A percentile compares a stretch with the other conserved stretches of the same genome.
These are phyloP conservation scores for Caenorhabditis japonica DNA, from an alignment of 2,888 invertebrate genomes.

Conservation along the genomic window DNA sequence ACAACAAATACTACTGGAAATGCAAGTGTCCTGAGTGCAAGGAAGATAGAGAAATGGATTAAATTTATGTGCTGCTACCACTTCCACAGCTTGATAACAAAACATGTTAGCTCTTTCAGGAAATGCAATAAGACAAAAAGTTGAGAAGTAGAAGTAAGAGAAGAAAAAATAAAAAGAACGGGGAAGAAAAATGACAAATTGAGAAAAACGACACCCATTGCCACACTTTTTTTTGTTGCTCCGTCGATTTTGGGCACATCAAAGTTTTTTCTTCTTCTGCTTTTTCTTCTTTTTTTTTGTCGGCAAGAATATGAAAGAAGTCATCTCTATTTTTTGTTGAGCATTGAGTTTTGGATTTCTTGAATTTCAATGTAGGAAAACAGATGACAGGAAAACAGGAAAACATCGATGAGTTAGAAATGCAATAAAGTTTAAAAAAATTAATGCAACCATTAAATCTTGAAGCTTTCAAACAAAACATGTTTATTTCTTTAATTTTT, in stretches of 20 bases:
- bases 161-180: slow-evolving; percentile 17
- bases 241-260: slow-evolving; percentile 28
- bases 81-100: slow-evolving; percentile 31
- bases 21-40: slow-evolving; percentile 15
- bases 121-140: background rate
- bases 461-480: too few relatives aligned
- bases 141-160: background rate
- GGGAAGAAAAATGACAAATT: slow-evolving; percentile 37
- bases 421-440: too few relatives aligned
- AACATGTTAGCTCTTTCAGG: slow-evolving; percentile 7
- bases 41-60: slow-evolving; percentile 15
- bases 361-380: too few relatives aligned
- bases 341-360: too few relatives aligned
- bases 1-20: slow-evolving; percentile 4
- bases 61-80: slow-evolving; percentile 2
- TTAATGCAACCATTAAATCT: too few relatives aligned
- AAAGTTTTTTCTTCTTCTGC: slow-evolving; percentile 30
- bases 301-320: too few relatives aligned
- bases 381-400: too few relatives aligned
- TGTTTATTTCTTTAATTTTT: too few relatives aligned
- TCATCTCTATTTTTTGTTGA: too few relatives aligned
- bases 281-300: background rate
- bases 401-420: too few relatives aligned
- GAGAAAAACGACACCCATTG: slow-evolving; percentile 41
- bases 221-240: slow-evolving; percentile 4